Evolutionary conservation across 2,888 invertebrate genomes (phyloP).

Genomic region (Phengaris alcon): DNA sequence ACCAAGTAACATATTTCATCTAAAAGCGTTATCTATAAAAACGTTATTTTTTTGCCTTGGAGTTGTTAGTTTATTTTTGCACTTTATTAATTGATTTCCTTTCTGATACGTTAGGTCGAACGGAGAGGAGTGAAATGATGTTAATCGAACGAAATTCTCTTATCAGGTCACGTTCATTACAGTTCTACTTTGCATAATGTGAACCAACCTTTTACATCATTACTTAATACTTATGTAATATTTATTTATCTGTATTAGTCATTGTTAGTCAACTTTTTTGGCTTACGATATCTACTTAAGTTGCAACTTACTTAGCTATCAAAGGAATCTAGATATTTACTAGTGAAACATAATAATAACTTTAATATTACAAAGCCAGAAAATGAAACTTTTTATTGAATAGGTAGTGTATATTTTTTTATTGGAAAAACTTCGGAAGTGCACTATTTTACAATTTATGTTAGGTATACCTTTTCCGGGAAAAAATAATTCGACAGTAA

Average conservation of each 20-base stretch:
- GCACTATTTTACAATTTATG: too few relatives aligned
- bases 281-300: background rate
- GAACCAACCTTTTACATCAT: slow-evolving; percentile 14
- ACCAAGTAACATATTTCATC: slow-evolving; percentile 39
- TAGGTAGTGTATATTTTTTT: too few relatives aligned
- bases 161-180: slow-evolving; percentile 58
- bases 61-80: background rate
- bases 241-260: slow-evolving; percentile 9
- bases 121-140: slow-evolving; percentile 5
- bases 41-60: background rate
- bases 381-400: background rate
- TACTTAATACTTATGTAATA: slow-evolving; percentile 2
- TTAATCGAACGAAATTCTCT: slow-evolving; percentile 38
- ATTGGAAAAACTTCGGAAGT: too few relatives aligned
- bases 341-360: background rate
- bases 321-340: slow-evolving; percentile 10
- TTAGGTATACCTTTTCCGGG: background rate
- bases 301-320: background rate
- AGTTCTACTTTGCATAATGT: slow-evolving; percentile 32
- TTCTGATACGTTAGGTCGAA: slow-evolving; percentile 14
- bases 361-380: background rate
- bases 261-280: background rate
- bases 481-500: background rate
- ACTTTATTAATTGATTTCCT: background rate
- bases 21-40: background rate